These are phyloP conservation scores for Monochamus alternatus DNA, from an alignment of 2,888 invertebrate genomes.

Conservation along the genomic window DNA sequence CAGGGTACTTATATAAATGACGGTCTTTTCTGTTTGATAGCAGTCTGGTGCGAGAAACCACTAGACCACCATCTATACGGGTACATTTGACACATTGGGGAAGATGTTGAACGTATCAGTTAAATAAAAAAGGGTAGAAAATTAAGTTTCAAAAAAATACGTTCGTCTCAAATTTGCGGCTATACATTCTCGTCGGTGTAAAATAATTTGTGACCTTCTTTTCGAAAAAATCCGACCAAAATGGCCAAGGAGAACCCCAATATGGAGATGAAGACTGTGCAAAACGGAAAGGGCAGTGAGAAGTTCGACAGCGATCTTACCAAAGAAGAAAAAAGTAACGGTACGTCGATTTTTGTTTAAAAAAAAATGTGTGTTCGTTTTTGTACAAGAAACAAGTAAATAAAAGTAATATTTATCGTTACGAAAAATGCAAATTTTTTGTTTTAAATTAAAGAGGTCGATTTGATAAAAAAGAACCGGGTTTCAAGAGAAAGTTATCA, in stretches of 20 bases:
- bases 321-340: slow-evolving; percentile 37
- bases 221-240: not conserved
- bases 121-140: not conserved
- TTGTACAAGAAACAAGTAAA: too few relatives aligned
- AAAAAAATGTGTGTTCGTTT: not conserved
- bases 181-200: not conserved
- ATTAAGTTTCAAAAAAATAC: not conserved
- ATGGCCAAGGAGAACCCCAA: slow-evolving; percentile 19
- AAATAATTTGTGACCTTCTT: not conserved
- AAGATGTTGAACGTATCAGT: not conserved
- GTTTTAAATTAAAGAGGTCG: too few relatives aligned
- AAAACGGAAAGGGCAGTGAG: slow-evolving; percentile 7
- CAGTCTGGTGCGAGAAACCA: slow-evolving; percentile 11
- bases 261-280: slow-evolving; percentile 30
- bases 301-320: not conserved
- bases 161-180: not conserved
- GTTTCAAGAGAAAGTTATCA: too few relatives aligned
- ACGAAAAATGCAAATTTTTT: too few relatives aligned
- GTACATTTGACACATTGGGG: not conserved
- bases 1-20: slow-evolving; percentile 15
- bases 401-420: too few relatives aligned
- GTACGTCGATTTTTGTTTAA: slow-evolving; percentile 11
- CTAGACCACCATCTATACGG: slow-evolving; percentile 1
- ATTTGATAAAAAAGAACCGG: too few relatives aligned
- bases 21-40: slow-evolving; percentile 19